Percentiles rank a stretch among this genome's conserved stretches.
Conservation (phyloP, 2,113 vertebrate species). For the Hemichromis elongatus region DNA sequence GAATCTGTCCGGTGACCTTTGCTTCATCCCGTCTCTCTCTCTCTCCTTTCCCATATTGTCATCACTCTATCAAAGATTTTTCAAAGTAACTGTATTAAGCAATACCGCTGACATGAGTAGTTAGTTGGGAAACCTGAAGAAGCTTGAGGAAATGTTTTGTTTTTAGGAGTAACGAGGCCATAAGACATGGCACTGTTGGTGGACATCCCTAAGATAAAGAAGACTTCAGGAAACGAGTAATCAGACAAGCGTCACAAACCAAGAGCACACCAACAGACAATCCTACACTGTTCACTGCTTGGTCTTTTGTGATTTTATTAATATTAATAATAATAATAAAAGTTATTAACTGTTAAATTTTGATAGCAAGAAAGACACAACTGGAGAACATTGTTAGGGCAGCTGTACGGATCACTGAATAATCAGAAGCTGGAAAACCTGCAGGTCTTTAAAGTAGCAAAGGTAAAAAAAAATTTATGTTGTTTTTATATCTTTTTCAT, state of each 20-base stretch:
- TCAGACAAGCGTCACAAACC: neutral
- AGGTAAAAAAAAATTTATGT: neutral
- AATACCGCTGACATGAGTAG: neutral
- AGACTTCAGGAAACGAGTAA: neutral
- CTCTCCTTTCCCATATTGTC: neutral
- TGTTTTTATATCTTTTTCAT: neutral
- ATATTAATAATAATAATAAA: neutral
- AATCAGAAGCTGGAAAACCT: neutral
- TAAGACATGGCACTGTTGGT: neutral
- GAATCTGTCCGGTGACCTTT: neutral
- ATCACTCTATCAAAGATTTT: neutral
- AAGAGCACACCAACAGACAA: neutral
- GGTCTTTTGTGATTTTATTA: neutral
- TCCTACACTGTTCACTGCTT: neutral
- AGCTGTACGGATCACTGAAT: neutral
- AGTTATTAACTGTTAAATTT: neutral
- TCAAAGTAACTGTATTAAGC: neutral
- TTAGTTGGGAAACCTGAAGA: neutral
- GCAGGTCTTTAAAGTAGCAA: neutral
- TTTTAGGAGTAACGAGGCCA: neutral
- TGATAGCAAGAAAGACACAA: neutral
- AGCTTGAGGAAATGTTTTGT: neutral
- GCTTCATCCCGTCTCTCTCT: neutral
- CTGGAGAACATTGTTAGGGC: neutral
- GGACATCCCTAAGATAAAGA: neutral